A percentile compares a stretch with the other conserved stretches of the same genome.
phyloP scores from a whole-genome alignment of 2,797 vertebrate species.

The Centroberyx gerrardi region DNA sequence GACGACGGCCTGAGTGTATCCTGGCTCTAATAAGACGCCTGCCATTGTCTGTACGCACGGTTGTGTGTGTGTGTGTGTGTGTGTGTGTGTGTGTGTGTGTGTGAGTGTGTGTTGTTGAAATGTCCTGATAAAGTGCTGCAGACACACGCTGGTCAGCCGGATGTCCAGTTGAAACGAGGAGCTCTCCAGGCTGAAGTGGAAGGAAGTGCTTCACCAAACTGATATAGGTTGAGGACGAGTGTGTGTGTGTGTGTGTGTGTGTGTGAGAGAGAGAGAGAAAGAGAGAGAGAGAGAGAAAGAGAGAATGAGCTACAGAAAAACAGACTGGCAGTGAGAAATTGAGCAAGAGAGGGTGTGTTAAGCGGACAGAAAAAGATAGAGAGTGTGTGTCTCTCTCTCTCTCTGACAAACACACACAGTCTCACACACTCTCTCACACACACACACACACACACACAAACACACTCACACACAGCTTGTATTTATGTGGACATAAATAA shows the following conservation, averaged over 20 bases:
- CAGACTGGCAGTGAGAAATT: slow-evolving; percentile 20
- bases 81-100: slow-evolving; percentile 24
- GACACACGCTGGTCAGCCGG: background rate
- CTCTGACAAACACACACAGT: too few relatives aligned
- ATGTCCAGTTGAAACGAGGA: slow-evolving; percentile 25
- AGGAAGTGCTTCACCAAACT: slow-evolving; percentile 55
- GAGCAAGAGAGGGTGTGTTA: slow-evolving; percentile 9
- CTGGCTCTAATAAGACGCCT: slow-evolving; percentile 58
- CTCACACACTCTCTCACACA: too few relatives aligned
- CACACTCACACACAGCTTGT: too few relatives aligned
- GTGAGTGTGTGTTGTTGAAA: slow-evolving; percentile 16
- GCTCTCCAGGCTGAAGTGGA: slow-evolving; percentile 31
- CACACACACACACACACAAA: too few relatives aligned
- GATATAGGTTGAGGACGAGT: background rate
- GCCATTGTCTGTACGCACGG: slow-evolving; percentile 13
- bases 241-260: slow-evolving; percentile 18
- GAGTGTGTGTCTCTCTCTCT: too few relatives aligned
- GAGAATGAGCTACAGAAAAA: slow-evolving; percentile 23
- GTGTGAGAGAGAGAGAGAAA: slow-evolving; percentile 19
- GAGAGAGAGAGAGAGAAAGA: slow-evolving; percentile 31
- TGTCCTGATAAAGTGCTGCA: slow-evolving; percentile 32
- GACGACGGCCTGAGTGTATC: slow-evolving; percentile 60
- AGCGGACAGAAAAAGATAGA: slow-evolving; percentile 14
- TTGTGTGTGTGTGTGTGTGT: background rate
- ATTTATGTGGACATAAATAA: too few relatives aligned